These are phyloP conservation scores for Pandemis heparana DNA, from an alignment of 2,888 invertebrate genomes.

Conservation along the genomic window DNA sequence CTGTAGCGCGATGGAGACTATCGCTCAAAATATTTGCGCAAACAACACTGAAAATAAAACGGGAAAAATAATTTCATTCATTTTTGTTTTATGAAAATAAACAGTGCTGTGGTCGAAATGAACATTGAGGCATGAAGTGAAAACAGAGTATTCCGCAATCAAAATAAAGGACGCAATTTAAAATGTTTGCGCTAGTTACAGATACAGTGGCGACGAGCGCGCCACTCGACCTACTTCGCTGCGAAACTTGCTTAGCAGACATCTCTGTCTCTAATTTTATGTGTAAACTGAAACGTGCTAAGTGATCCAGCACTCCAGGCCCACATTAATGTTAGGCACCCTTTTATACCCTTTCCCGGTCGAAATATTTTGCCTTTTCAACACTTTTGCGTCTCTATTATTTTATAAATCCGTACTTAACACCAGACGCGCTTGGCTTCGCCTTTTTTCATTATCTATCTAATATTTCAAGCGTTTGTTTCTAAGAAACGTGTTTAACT, in stretches of 20 bases:
- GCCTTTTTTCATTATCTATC: not conserved
- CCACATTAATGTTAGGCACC: not conserved
- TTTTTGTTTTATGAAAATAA: not conserved
- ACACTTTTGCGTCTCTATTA: not conserved
- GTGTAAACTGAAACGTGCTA: not conserved
- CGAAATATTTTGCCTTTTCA: not conserved
- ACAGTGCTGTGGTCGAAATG: not conserved
- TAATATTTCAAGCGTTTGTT: not conserved
- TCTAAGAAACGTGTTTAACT: not conserved
- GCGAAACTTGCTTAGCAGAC: conserved; percentile 10
- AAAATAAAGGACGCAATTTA: conserved; percentile 13
- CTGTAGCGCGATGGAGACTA: conserved; percentile 7
- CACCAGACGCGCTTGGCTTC: not conserved
- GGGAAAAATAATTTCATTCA: not conserved
- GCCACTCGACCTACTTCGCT: conserved; percentile 27
- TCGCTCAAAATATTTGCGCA: not conserved
- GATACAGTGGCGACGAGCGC: not conserved
- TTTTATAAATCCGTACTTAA: not conserved
- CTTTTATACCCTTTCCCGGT: conserved; percentile 10
- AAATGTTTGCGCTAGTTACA: not conserved
- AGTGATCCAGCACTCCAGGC: not conserved
- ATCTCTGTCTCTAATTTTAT: not conserved
- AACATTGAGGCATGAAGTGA: not conserved
- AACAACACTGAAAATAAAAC: not conserved
- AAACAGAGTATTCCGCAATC: not conserved